phyloP scores from a whole-genome alignment of 2,888 invertebrate species.

The Rhodophaea formosa region DNA sequence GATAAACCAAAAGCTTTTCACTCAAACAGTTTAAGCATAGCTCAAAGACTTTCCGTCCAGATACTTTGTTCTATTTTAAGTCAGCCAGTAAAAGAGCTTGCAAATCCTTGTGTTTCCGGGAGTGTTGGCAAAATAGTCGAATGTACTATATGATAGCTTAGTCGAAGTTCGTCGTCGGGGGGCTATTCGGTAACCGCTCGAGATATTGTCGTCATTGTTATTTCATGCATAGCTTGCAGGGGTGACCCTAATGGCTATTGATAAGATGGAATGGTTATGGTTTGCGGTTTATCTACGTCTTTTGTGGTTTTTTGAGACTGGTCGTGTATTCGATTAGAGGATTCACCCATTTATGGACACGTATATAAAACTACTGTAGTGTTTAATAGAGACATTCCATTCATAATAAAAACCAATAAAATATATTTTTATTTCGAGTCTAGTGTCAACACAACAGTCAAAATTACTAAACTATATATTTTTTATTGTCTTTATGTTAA shows the following conservation, averaged over 20 bases:
- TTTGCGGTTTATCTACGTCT: not conserved
- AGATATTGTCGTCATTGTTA: conserved; percentile 17
- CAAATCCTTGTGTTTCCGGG: conserved; percentile 58
- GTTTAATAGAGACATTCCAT: too few relatives aligned
- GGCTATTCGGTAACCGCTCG: conserved; percentile 37
- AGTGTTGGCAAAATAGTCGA: conserved; percentile 65
- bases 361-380: too few relatives aligned
- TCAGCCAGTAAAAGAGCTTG: conserved; percentile 60
- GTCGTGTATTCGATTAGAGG: not conserved
- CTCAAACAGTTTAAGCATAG: conserved; percentile 24
- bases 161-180: conserved; percentile 53
- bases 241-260: conserved; percentile 6
- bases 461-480: too few relatives aligned
- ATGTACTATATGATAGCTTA: conserved; percentile 65
- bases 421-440: too few relatives aligned
- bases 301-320: not conserved
- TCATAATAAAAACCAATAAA: too few relatives aligned
- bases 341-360: too few relatives aligned
- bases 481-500: too few relatives aligned
- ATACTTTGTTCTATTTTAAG: conserved; percentile 50
- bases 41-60: conserved; percentile 26
- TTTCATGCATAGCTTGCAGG: conserved; percentile 9
- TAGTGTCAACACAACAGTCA: too few relatives aligned
- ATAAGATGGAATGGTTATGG: conserved; percentile 1
- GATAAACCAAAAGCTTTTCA: not conserved